Base-by-base conservation (phyloP, 2,113 vertebrate genomes). In the Cyanistes caeruleus region DNA sequence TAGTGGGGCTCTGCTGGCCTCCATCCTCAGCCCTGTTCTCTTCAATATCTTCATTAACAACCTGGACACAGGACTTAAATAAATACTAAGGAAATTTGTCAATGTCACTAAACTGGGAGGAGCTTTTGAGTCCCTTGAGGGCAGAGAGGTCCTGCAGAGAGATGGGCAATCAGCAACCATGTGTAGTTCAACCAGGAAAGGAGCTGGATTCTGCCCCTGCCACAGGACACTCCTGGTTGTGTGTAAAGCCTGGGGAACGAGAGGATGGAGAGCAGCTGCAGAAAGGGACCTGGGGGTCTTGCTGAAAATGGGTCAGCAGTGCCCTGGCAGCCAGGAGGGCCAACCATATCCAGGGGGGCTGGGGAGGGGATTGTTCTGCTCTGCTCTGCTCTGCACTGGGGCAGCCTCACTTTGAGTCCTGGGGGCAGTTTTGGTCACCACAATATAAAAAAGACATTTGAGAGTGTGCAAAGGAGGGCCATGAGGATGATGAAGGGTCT, bases 191-290 rank as follows among this genome's bases (percentile, higher is more conserved):
- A 4, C 2, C 28, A n/a, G 13, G 19, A 10, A 20, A 67, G 46
- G 17, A 7, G 7, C 28, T 16, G 19, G 5, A 59, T 39, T 67
- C 39, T 52, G 28, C 13, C 21, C 5, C 13, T 46, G 37, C 3
- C 0, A 6, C 1, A 1, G 23, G 27, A 3, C 1, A 44, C 3
- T 33, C 13, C 44, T 37, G 31, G 10, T 4, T 44, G 7, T 37
- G 37, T 17, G 19, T 2, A 44, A 0, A 37, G 44, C 3, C 5
- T 44, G 51, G 27, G 18, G 33, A 89, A 44, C 0, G 1, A 51
- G 37, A n/a, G 37, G 18, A 4, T 74, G 59, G 9, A 51, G 3
- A 81, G 5, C 33, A 22, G 25, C 22, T 49, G 27, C 13, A 17
- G 8, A 65, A 52, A 65, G 18, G 10, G 18, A 20, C 7, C 21